Base-by-base conservation (phyloP, 2,113 vertebrate genomes). In the Pteruthius melanotis region DNA sequence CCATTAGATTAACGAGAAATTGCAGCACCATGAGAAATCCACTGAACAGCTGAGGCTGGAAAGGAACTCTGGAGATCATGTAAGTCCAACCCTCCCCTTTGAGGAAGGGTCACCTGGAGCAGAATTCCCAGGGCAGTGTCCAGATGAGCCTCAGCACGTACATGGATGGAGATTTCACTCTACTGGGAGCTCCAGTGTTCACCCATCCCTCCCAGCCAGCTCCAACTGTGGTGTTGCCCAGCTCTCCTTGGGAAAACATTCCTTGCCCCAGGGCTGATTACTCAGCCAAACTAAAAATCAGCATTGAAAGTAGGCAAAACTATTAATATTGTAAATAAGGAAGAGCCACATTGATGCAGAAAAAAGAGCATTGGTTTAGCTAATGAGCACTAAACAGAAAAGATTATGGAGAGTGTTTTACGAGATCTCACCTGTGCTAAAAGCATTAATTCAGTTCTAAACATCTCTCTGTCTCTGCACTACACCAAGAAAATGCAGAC, bases 361-460 rank as follows among this genome's bases (percentile, higher is more conserved):
- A 33, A 19, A 65, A 79, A 17, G 4, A 0, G 0, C 8, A 1
- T 1, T 37, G 47, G 11, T n/a, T 89, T 49, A 64, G 35, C 35
- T 27, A 47, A 50, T 14, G 35, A 80, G 33, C 53, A 53, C 15
- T 16, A 54, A 54, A 13, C 4, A 91, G 45, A 35, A 64, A 66
- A 6, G 17, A 54, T 15, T 7, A 37, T 19, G 45, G 21, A 57
- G 21, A 61, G 23, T 5, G 40, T 37, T 27, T 26, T 2, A 53
- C 22, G n/a, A 53, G 17, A 50, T 3, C 45, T 57, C 72, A 71
- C 26, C 26, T 16, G 69, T 4, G 13, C 31, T 22, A 12, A 20
- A 66, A 39, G 57, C 11, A 2, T 13, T 26, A 42, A 31, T 23
- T 60, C 45, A 23, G n/a, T 7, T 40, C 50, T 57, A 12, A 86